Conservation (phyloP, 1,140 invertebrate species). For the Heliconius melpomene region DNA sequence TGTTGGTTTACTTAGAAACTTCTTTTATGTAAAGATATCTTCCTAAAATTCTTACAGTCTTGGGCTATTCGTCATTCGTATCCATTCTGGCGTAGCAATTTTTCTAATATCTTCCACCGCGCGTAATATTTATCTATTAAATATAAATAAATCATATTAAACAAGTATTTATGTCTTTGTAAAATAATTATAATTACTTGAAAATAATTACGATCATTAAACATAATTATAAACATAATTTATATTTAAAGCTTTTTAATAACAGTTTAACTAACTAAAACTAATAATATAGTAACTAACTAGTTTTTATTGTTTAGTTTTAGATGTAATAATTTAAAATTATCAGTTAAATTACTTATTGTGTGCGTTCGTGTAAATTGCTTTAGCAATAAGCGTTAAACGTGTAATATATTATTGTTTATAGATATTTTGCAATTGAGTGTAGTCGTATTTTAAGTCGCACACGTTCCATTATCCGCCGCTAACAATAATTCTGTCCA, state of each 20-base stretch:
- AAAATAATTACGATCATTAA: background rate
- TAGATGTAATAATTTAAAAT: conserved; percentile 7
- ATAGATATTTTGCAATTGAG: conserved; percentile 40
- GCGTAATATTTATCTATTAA: too few species aligned
- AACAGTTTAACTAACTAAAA: background rate
- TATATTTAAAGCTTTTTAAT: conserved; percentile 8
- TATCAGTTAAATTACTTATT: conserved; percentile 17
- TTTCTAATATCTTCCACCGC: too few species aligned
- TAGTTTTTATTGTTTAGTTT: conserved; percentile 2
- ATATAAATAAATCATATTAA: too few species aligned
- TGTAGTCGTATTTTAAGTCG: conserved; percentile 40
- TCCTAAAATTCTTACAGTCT: too few species aligned
- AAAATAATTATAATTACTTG: background rate
- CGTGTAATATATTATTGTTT: conserved; percentile 35
- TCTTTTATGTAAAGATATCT: too few species aligned
- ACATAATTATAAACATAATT: background rate
- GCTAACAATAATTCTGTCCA: conserved; percentile 50
- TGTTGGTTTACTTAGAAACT: too few species aligned
- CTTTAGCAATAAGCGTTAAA: conserved; percentile 35
- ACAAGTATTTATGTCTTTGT: background rate
- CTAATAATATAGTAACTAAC: background rate
- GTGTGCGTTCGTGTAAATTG: conserved; percentile 16
- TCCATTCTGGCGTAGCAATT: too few species aligned
- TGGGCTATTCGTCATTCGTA: too few species aligned
- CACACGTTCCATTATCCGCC: conserved; percentile 42